Conservation (phyloP, 2,113 vertebrate species). For the Poeciliopsis prolifica region DNA sequence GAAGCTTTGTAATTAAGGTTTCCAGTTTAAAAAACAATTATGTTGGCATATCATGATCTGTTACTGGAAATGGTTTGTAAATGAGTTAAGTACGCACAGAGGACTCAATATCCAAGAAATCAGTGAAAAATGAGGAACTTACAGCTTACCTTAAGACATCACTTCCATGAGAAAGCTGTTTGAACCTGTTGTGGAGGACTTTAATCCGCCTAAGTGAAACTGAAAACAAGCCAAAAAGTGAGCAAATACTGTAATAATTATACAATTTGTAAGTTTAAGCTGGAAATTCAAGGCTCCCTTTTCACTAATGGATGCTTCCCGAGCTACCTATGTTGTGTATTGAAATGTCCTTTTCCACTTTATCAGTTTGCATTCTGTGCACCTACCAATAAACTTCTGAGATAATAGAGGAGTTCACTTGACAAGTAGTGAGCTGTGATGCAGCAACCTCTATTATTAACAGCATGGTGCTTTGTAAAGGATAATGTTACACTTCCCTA, state of each 20-base stretch:
- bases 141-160: slow-evolving; percentile 75
- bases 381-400: neutral
- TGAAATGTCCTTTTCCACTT: slow-evolving; percentile 44
- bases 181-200: slow-evolving; percentile 89
- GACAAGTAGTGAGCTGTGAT: neutral
- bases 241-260: neutral
- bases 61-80: neutral
- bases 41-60: too few species aligned
- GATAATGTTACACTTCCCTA: slow-evolving; percentile 35
- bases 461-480: neutral
- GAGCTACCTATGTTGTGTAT: slow-evolving; percentile 41
- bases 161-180: slow-evolving; percentile 87
- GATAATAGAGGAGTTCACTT: neutral
- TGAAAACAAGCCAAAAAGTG: slow-evolving; percentile 54
- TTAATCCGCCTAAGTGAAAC: slow-evolving; percentile 91
- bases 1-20: slow-evolving; percentile 48
- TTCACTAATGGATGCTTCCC: neutral
- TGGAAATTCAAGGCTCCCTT: neutral
- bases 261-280: neutral
- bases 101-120: neutral
- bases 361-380: neutral
- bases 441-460: slow-evolving; percentile 38
- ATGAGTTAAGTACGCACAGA: neutral
- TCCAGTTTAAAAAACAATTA: neutral
- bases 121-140: neutral